phyloP scores from a whole-genome alignment of 2,797 vertebrate species.

The Cyclura pinguis region DNA sequence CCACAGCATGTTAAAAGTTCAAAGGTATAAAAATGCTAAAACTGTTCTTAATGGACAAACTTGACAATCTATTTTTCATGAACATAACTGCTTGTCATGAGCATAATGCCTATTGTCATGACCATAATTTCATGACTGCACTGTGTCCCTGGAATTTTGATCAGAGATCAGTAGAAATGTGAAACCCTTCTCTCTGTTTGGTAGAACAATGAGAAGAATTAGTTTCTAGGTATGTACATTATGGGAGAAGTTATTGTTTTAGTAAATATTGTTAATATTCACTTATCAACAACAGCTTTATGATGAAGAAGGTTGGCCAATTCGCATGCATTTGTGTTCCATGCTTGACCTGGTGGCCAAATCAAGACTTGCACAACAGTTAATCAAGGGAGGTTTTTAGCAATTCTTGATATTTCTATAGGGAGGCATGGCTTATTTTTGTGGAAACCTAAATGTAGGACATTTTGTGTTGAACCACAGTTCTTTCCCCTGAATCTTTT shows the following conservation, averaged over 20 bases:
- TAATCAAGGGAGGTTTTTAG: not conserved
- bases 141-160: not conserved
- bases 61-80: not conserved
- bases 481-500: not conserved
- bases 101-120: not conserved
- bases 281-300: not conserved
- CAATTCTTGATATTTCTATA: not conserved
- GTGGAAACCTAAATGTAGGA: not conserved
- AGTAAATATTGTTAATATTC: not conserved
- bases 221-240: not conserved
- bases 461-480: not conserved
- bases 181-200: not conserved
- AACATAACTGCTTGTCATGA: not conserved
- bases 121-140: not conserved
- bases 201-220: not conserved
- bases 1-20: too few species aligned
- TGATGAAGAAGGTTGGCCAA: not conserved
- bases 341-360: not conserved
- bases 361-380: not conserved
- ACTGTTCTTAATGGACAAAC: not conserved
- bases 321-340: not conserved
- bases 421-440: not conserved
- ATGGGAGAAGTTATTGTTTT: not conserved
- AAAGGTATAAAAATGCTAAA: not conserved
- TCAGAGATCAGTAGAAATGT: not conserved